Base-by-base conservation (phyloP, 2,888 invertebrate genomes). In the Drosophila limbata region DNA sequence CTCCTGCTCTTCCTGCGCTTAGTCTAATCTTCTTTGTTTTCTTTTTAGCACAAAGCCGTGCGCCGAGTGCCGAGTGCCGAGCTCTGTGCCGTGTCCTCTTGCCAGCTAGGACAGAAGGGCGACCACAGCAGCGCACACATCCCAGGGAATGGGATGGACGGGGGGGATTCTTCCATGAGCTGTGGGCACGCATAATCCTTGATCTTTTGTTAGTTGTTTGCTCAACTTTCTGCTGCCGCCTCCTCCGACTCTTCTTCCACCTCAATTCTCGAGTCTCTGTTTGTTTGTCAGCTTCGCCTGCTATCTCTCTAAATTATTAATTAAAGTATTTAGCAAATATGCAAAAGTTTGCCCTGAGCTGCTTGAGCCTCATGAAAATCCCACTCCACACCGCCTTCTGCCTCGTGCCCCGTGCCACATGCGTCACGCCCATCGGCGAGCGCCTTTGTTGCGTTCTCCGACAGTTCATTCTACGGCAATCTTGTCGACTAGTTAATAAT, bases 251-350 rank as follows among this genome's bases (percentile, higher is more conserved):
- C 40, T 40, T 13, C 44, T 17, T 17, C 28, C 56, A 10, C 13
- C 37, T 21, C 17, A 37, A 3, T 15, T 17, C 15, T 10, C n/a
- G 45, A 6, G 25, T 21, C 21, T 8, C 33, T 31, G 11, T 21
- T 11, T 31, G 8, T n/a, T 37, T 35, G 50, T 50, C 15, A 15
- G 17, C 19, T 28, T 31, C 11, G 42, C 47, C 39, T 50, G 62
- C 69, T 65, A 60, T 76, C 76, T 69, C 79, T 80, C 89, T 90
- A 86, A 90, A 91, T 90, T 91, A 91, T 91, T 91, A 91, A 91
- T 91, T 91, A 91, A 91, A 89, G 85, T 90, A 91, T 89, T 88
- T 91, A 82, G 78, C 75, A 89, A 90, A 90, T 85, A 87, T 90
- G 90, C 81, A 81, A 79, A 86, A 88, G 83, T 81, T 84, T 79